Evolutionary conservation across 2,113 vertebrate species (phyloP).

Genomic region (Phrynosoma platyrhinos): DNA sequence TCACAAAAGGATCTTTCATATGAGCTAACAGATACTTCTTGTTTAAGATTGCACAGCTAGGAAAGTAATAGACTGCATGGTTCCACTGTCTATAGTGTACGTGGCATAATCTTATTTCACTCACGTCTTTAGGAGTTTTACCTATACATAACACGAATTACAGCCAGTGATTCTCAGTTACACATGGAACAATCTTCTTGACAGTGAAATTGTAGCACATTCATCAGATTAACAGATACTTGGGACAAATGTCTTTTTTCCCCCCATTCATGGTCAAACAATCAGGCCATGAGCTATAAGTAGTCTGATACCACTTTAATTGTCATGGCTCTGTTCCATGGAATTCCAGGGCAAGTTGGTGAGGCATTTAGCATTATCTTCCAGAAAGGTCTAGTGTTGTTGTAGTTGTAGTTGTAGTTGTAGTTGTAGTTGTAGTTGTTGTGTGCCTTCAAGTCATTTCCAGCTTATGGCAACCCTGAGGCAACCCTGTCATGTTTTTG

Average conservation of each 20-base stretch:
- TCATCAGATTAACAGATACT: not conserved
- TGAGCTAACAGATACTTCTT: conserved; percentile 1
- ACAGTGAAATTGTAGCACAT: not conserved
- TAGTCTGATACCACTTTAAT: too few species aligned
- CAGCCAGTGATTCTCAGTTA: not conserved
- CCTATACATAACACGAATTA: not conserved
- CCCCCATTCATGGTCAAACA: too few species aligned
- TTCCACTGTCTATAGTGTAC: not conserved
- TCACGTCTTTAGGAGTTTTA: not conserved
- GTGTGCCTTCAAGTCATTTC: too few species aligned
- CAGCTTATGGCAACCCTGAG: too few species aligned
- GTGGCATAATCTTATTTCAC: not conserved
- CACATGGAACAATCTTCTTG: not conserved
- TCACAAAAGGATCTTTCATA: conserved; percentile 19
- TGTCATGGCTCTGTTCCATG: too few species aligned
- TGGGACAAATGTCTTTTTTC: not conserved
- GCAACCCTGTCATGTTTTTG: too few species aligned
- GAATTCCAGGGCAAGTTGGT: too few species aligned
- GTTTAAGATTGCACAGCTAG: not conserved
- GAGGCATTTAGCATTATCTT: too few species aligned
- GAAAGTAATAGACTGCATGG: not conserved
- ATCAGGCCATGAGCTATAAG: too few species aligned
- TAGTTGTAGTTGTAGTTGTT: too few species aligned
- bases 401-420: too few species aligned
- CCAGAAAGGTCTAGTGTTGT: too few species aligned